These are phyloP conservation scores for Tachina lurida DNA, from an alignment of 2,888 invertebrate species.

Conservation along the genomic window DNA sequence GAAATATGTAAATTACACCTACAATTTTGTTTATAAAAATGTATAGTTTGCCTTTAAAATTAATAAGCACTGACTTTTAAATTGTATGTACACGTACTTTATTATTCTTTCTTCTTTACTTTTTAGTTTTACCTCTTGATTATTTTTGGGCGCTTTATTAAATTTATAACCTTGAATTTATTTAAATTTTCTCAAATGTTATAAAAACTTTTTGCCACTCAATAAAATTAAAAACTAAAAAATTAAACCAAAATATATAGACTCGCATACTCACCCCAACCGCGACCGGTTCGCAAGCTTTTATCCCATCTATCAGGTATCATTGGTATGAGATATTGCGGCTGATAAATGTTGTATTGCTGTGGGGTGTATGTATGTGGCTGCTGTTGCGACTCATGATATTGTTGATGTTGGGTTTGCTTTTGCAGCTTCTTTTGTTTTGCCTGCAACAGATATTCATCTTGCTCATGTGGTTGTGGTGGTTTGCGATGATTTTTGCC, in stretches of 20 bases:
- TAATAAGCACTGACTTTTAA: too few relatives aligned
- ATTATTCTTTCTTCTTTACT: too few relatives aligned
- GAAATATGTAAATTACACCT: too few relatives aligned
- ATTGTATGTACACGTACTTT: too few relatives aligned
- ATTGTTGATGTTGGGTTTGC: slow-evolving; percentile 70
- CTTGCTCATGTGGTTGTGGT: slow-evolving; percentile 79
- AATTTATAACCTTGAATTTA: too few relatives aligned
- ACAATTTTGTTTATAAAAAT: too few relatives aligned
- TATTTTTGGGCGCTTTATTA: too few relatives aligned
- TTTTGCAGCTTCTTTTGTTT: slow-evolving; percentile 76
- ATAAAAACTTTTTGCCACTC: not conserved
- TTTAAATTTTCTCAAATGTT: too few relatives aligned
- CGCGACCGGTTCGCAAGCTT: slow-evolving; percentile 79
- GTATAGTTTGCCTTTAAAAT: too few relatives aligned
- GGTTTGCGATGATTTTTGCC: slow-evolving; percentile 81
- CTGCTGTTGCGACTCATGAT: slow-evolving; percentile 76
- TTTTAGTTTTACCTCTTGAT: too few relatives aligned
- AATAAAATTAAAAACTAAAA: not conserved
- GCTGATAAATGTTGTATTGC: slow-evolving; percentile 74
- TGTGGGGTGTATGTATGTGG: slow-evolving; percentile 77
- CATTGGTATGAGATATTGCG: slow-evolving; percentile 78
- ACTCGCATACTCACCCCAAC: slow-evolving; percentile 67
- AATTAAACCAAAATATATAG: not conserved
- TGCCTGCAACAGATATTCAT: slow-evolving; percentile 66
- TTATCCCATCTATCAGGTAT: slow-evolving; percentile 81